phyloP scores from a whole-genome alignment of 2,797 vertebrate species.

The Pipistrellus kuhlii region DNA sequence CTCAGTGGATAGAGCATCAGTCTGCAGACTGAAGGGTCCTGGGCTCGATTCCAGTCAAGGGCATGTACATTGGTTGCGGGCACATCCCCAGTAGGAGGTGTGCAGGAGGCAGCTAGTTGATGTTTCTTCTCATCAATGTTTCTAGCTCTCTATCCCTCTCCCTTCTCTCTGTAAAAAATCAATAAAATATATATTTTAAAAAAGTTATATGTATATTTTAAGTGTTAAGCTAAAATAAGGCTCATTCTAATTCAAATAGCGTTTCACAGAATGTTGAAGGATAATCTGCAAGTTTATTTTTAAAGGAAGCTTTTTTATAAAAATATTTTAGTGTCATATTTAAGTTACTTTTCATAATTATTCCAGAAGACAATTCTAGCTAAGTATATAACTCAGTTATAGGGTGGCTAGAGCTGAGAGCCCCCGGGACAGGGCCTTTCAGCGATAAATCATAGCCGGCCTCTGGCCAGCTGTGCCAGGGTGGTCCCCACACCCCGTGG shows the following conservation, averaged over 20 bases:
- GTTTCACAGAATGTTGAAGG: background rate
- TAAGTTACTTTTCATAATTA: background rate
- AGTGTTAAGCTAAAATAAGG: background rate
- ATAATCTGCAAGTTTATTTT: background rate
- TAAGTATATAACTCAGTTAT: background rate
- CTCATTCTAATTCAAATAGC: background rate
- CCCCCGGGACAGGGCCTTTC: background rate
- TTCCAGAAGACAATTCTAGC: background rate
- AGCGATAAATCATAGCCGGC: background rate
- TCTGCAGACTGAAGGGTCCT: too few species aligned
- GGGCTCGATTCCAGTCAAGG: too few species aligned
- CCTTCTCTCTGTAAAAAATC: too few species aligned
- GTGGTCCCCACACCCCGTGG: background rate
- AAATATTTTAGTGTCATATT: background rate
- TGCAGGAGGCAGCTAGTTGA: too few species aligned
- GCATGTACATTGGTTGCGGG: too few species aligned
- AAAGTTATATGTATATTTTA: slow-evolving; percentile 6
- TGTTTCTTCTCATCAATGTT: too few species aligned
- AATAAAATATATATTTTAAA: background rate
- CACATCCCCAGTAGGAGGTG: too few species aligned
- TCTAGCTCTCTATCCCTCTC: too few species aligned
- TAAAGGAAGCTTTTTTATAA: background rate
- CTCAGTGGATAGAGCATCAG: too few species aligned
- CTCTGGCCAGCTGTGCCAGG: background rate
- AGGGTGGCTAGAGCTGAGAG: background rate